Evolutionary conservation across 2,797 vertebrate genomes (phyloP), one percentile per base, ranked within the genome.

Genomic region (Pampus argenteus): DNA sequence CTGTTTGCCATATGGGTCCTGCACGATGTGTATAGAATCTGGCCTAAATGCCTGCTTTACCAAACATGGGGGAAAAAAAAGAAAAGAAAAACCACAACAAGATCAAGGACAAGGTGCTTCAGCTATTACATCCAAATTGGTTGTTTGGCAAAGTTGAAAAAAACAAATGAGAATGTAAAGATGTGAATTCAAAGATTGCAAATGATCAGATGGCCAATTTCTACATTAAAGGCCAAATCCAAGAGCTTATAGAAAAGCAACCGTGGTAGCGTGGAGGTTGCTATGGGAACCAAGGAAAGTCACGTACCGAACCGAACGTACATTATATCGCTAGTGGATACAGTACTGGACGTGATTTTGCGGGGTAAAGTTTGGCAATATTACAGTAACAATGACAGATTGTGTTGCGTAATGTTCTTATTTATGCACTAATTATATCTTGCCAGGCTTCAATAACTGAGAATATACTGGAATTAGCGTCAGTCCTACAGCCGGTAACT

Each of bases 1-100:
- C 78, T 88, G 83, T 71, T 49, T 54, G 50, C 74, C 81, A 84
- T 76, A 76, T 81, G 83, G 74, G 25, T 65, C 47, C 56, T 25
- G 52, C 29, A 36, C 29, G 50, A 54, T 66, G 59, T 4, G 2
- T 6, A 52, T 36, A 29, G 3, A 22, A n/a, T 26, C 45, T 57
- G 40, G 6, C 15, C 40, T 44, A 44, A 18, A n/a, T 26, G 42
- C 34, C 62, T 1, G 4, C 64, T 65, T 49, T 20, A 56, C 15
- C 59, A 49, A 74, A 66, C 23, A 63, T 76, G 59, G n/a, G n/a
- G n/a, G n/a, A n/a, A 75, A 38, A 60, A 64, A 68, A 71, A 63
- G 22, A 11, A 29, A 22, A 63, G 36, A 76, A 82, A 85, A 52
- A 13, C 73, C 73, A 84, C 84, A 73, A 49, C 66, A 59, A 85